Percentiles rank a stretch among this genome's conserved stretches.
Evolutionary conservation across 2,113 vertebrate genomes (phyloP).

Genomic region (Rallus limicola): DNA sequence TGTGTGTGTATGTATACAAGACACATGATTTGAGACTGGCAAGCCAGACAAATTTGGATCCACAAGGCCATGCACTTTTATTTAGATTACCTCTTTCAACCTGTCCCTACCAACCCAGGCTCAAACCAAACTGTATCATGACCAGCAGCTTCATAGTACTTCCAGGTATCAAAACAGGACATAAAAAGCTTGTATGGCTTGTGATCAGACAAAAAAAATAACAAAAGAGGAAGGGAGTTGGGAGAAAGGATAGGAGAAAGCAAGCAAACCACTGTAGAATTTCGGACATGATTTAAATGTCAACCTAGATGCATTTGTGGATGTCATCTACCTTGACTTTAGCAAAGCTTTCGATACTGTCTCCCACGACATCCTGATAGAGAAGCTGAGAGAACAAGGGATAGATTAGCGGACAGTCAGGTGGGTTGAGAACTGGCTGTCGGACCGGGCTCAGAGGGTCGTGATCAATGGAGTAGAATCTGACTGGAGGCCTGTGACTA

Average conservation of each 20-base stretch:
- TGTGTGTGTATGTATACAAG: background rate
- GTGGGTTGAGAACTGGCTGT: too few relatives aligned
- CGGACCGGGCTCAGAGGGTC: too few relatives aligned
- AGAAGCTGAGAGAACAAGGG: too few relatives aligned
- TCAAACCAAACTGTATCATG: background rate
- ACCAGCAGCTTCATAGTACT: background rate
- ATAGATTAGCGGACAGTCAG: too few relatives aligned
- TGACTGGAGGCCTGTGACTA: too few relatives aligned
- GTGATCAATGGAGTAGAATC: too few relatives aligned
- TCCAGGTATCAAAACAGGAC: background rate
- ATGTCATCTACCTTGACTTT: too few relatives aligned
- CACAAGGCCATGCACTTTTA: slow-evolving; percentile 17
- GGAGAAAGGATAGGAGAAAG: accelerated
- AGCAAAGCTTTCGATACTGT: too few relatives aligned
- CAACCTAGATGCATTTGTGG: background rate
- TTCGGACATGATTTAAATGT: background rate
- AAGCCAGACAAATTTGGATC: background rate
- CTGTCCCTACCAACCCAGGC: background rate
- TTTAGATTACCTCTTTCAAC: slow-evolving; percentile 26
- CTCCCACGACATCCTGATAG: too few relatives aligned
- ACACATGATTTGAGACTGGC: background rate
- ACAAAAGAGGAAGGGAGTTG: too few relatives aligned
- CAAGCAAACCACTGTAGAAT: background rate
- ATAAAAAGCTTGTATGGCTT: background rate
- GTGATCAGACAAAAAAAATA: background rate